Base-by-base conservation (phyloP, 2,888 invertebrate species). In the Yponomeuta cagnagella region DNA sequence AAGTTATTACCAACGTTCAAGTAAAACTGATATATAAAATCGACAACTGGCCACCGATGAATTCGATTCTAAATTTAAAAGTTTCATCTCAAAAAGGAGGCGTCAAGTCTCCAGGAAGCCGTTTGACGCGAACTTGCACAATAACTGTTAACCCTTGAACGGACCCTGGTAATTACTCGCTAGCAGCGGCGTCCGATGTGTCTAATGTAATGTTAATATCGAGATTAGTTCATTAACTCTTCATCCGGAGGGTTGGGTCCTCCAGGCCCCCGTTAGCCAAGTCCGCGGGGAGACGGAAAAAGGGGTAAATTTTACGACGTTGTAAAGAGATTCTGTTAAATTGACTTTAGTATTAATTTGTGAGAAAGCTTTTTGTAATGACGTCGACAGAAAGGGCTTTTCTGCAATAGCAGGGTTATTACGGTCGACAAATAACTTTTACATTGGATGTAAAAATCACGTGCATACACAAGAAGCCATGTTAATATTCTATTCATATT, bases 161-260 rank as follows among this genome's bases (percentile, higher is more conserved):
- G 76, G 76, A 75, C 73, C 79, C 77, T 73, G 77, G 82, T 82
- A 84, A 84, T 84, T 82, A 82, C 81, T 82, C 65, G 72, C 52
- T 58, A 71, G 66, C 48, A 15, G 70, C 52, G 70, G 84, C 89
- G 88, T 84, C 90, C 89, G 88, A 87, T 89, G 90, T 83, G 84
- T 81, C 86, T 90, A 90, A 90, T 91, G 90, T 90, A 87, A 89
- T 89, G 90, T 92, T 91, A 89, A 92, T 92, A 91, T 91, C 90
- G 81, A 88, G 87, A 91, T 91, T 90, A 91, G 88, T 90, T 90
- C 88, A 91, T 91, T 91, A 91, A 90, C 91, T 89, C 87, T 86
- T 89, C 90, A 86, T 88, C 88, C 85, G 82, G 71, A 58, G 67
- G 70, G 70, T 43, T 48, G 48, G 48, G 65, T 15, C 65, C 31